These are phyloP conservation scores for Euborellia annulipes DNA, from an alignment of 1,140 invertebrate species.

Conservation along the genomic window DNA sequence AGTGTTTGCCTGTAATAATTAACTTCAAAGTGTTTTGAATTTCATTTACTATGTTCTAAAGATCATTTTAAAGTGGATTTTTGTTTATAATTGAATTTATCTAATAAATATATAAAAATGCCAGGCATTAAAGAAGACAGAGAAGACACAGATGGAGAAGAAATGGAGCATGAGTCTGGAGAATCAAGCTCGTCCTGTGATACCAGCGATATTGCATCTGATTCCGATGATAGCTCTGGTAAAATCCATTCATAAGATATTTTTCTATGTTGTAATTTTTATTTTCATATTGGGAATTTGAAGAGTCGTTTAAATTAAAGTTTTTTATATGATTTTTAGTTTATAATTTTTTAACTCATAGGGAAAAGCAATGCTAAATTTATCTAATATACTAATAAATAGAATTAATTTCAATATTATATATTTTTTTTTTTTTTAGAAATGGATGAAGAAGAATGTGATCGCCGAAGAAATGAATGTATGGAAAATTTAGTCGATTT, in stretches of 20 bases:
- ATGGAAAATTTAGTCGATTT: constrained; percentile 73
- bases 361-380: too few species aligned
- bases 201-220: constrained; percentile 23
- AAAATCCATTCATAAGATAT: constrained; percentile 5
- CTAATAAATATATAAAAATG: too few species aligned
- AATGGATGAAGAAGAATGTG: constrained; percentile 86
- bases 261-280: not conserved
- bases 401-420: too few species aligned
- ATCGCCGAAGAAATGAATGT: constrained; percentile 62
- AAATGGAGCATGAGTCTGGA: constrained; percentile 31
- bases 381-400: too few species aligned
- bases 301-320: not conserved
- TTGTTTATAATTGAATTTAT: not conserved
- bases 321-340: not conserved
- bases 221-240: constrained; percentile 35
- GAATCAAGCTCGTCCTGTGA: constrained; percentile 25
- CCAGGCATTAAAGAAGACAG: constrained; percentile 25
- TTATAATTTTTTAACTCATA: too few species aligned
- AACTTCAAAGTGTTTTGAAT: too few species aligned
- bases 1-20: too few species aligned
- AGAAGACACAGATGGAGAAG: constrained; percentile 29
- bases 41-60: not conserved
- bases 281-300: not conserved
- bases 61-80: not conserved
- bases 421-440: constrained; percentile 37